Base-by-base conservation (phyloP, 2,797 vertebrate species). In the Rhynchonycteris naso region DNA sequence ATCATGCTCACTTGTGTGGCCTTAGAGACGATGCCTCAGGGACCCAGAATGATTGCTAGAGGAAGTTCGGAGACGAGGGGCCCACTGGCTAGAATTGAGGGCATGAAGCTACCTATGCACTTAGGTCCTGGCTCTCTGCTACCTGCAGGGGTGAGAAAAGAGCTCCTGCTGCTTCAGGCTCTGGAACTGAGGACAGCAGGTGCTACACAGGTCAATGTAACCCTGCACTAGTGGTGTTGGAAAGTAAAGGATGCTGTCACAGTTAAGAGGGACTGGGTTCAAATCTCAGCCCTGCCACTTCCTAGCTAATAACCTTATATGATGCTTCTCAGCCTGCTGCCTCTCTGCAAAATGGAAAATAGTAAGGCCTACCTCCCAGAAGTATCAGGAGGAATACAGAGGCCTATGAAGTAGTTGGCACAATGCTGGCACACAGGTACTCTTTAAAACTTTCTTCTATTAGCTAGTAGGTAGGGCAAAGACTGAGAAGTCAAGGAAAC, bases 231-330 rank as follows among this genome's bases (percentile, higher is more conserved):
- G 28, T 19, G 13, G 15, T 38, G 43, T 30, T 10, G 15, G 22
- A 66, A 21, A 19, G 26, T 16, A 24, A 28, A 35, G 18, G 30
- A 16, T 4, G 8, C 21, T 50, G 63, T 63, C 50, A 38, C 4
- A 18, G 71, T 21, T 65, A 14, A 68, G 61, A 87, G 81, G 15
- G 24, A 5, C n/a, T 18, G 19, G 24, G 38, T 38, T 74, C 38
- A n/a, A 61, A 59, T 15, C 94, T 88, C 72, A 72, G 38, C 38
- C 75, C 71, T 11, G 33, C 52, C 43, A 59, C 35, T 35, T 95
- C 35, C 79, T 56, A 59, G 65, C 58, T 54, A 66, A 71, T 7
- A n/a, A 35, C 19, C 28, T 19, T 11, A 16, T 18, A 1, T 2
- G 14, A 56, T 8, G 54, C 38, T 65, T 33, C 56, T 63, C 52